These are phyloP conservation scores for Leucoma salicis DNA, from an alignment of 2,888 invertebrate species.

Conservation along the genomic window DNA sequence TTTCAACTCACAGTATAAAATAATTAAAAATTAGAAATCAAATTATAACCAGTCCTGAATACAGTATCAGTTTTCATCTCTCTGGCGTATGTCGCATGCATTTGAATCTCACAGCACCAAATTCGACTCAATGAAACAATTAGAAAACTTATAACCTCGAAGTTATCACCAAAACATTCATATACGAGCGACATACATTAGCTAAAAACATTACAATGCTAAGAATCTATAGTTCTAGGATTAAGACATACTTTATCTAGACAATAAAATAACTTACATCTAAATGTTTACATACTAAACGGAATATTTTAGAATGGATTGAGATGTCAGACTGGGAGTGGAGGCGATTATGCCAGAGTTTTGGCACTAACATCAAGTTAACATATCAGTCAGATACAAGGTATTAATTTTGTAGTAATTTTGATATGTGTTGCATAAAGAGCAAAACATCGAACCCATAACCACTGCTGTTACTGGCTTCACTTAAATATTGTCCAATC, in stretches of 20 bases:
- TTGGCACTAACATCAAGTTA: slow-evolving; percentile 57
- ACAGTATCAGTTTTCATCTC: slow-evolving; percentile 52
- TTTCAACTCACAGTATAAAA: slow-evolving; percentile 60
- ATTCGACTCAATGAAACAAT: slow-evolving; percentile 55
- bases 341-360: slow-evolving; percentile 47
- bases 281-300: slow-evolving; percentile 72
- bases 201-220: slow-evolving; percentile 65
- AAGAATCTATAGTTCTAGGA: slow-evolving; percentile 61
- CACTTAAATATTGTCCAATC: slow-evolving; percentile 39
- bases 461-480: slow-evolving; percentile 12
- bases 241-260: slow-evolving; percentile 77
- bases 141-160: too few relatives aligned
- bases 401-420: slow-evolving; percentile 1
- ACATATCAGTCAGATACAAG: slow-evolving; percentile 10
- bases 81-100: slow-evolving; percentile 67
- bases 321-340: slow-evolving; percentile 42
- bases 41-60: slow-evolving; percentile 60
- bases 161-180: slow-evolving; percentile 54
- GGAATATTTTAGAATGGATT: slow-evolving; percentile 58
- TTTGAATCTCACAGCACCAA: slow-evolving; percentile 78
- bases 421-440: slow-evolving; percentile 35
- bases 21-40: slow-evolving; percentile 54
- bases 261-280: slow-evolving; percentile 75
- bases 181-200: slow-evolving; percentile 74
- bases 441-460: slow-evolving; percentile 21